Evolutionary conservation across 2,888 invertebrate genomes (phyloP).

Genomic region (Caenorhabditis becei): DNA sequence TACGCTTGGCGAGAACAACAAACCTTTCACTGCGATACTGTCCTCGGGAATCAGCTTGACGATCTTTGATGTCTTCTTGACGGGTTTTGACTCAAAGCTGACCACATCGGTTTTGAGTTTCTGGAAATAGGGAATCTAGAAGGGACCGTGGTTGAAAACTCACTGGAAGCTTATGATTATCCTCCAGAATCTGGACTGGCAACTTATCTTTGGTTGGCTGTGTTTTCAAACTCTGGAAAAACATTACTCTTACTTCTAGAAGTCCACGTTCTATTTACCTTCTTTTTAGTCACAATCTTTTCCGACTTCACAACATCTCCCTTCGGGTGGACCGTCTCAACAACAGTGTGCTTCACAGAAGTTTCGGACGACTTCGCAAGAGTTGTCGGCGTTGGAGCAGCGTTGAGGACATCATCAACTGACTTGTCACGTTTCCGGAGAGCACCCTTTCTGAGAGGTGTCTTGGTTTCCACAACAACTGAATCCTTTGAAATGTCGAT

Average conservation of each 20-base stretch:
- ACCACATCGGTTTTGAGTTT: constrained; percentile 47
- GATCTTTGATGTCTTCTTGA: constrained; percentile 53
- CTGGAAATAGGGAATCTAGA: constrained; percentile 20
- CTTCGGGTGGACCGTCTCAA: constrained; percentile 43
- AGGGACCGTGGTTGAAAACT: neutral
- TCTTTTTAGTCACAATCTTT: constrained; percentile 45
- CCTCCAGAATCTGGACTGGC: constrained; percentile 41
- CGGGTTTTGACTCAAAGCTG: constrained; percentile 41
- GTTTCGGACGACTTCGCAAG: constrained; percentile 39
- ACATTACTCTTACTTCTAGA: no score
- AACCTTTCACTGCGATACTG: constrained; percentile 21
- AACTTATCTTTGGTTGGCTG: constrained; percentile 19
- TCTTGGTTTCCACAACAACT: constrained; percentile 40
- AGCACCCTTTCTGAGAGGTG: constrained; percentile 64
- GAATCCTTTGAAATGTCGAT: constrained; percentile 46
- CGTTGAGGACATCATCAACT: constrained; percentile 53
- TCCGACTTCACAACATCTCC: constrained; percentile 53
- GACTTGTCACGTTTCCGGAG: constrained; percentile 61
- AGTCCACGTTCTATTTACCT: constrained; percentile 1
- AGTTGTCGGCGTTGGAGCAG: constrained; percentile 47
- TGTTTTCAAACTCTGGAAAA: constrained; percentile 34
- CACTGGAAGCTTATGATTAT: constrained; percentile 40
- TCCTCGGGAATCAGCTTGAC: constrained; percentile 43
- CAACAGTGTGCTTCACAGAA: constrained; percentile 33
- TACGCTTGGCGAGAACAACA: neutral